Conservation (phyloP, 2,113 vertebrate genomes). For the Pteropus alecto region DNA sequence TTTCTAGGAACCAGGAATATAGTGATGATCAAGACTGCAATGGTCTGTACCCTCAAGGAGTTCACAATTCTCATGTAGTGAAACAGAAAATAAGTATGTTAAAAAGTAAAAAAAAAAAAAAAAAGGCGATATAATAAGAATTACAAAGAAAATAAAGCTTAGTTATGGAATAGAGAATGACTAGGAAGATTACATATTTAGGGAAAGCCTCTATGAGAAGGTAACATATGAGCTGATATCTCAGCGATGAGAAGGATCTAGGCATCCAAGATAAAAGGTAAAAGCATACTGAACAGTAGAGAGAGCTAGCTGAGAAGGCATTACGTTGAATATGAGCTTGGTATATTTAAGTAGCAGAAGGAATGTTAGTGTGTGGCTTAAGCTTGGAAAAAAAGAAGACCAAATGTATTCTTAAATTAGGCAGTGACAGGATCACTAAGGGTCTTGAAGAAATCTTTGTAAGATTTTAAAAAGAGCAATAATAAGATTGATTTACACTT, state of each 20-base stretch:
- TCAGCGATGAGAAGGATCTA: neutral
- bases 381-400: neutral
- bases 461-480: neutral
- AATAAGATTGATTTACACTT: neutral
- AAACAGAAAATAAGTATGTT: neutral
- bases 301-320: neutral
- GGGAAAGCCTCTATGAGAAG: neutral
- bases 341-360: neutral
- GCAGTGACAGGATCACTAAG: neutral
- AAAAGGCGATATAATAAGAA: neutral
- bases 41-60: neutral
- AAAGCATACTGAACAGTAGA: neutral
- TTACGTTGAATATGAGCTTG: neutral
- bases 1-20: neutral
- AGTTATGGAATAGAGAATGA: neutral
- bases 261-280: neutral
- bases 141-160: neutral
- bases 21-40: neutral
- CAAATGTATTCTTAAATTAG: neutral
- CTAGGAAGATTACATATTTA: neutral
- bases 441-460: neutral
- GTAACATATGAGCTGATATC: neutral
- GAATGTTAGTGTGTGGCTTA: neutral
- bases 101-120: neutral
- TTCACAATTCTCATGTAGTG: neutral